Percentiles rank a stretch among this genome's conserved stretches.
These are phyloP conservation scores for Hydraecia micacea DNA, from an alignment of 2,888 invertebrate species.

Conservation along the genomic window DNA sequence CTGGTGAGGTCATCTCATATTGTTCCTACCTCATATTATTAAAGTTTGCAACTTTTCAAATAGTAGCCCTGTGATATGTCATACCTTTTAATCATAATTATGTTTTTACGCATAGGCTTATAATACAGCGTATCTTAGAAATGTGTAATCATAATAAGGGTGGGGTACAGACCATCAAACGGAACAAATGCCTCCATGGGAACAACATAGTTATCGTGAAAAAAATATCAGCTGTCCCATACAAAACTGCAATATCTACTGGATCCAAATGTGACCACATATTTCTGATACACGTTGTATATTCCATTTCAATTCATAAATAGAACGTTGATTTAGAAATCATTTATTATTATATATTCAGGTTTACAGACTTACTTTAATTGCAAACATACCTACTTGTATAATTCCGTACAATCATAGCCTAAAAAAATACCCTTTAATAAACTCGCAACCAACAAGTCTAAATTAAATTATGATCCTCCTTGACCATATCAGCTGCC, in stretches of 20 bases:
- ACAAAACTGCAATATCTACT: not conserved
- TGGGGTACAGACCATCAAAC: not conserved
- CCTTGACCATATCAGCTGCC: conserved; percentile 70
- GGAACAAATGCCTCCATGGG: not conserved
- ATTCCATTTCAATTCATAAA: not conserved
- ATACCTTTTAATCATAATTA: not conserved
- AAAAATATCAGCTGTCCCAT: not conserved
- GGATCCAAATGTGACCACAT: not conserved
- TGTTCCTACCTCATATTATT: not conserved
- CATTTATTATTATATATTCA: not conserved
- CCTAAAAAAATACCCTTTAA: not conserved
- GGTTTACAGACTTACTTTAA: not conserved
- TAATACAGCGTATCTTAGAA: not conserved
- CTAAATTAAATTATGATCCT: conserved; percentile 52
- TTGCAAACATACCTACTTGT: not conserved
- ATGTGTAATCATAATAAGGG: not conserved
- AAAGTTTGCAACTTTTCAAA: not conserved
- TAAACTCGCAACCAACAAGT: not conserved
- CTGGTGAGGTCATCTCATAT: not conserved
- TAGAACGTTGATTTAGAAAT: not conserved
- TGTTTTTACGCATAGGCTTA: not conserved
- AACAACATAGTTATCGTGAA: not conserved
- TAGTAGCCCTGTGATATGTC: not conserved
- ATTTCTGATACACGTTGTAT: not conserved
- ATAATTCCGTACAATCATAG: not conserved